A percentile compares a stretch with the other conserved stretches of the same genome.
Conservation (phyloP, 2,113 vertebrate species). For the Octodon degus region DNA sequence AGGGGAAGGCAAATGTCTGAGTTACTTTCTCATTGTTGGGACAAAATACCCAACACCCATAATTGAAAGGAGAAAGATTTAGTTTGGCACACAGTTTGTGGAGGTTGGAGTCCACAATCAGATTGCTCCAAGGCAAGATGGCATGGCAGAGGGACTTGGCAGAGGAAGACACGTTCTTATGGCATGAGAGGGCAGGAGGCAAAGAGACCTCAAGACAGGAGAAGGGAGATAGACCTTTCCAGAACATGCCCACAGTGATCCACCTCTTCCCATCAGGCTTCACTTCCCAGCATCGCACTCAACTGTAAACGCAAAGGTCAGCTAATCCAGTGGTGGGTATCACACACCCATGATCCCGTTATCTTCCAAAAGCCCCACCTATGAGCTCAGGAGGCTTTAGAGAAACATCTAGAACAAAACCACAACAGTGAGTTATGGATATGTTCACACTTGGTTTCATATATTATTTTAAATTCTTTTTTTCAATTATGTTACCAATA, state of each 20-base stretch:
- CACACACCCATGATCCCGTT: not conserved
- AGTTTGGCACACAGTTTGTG: not conserved
- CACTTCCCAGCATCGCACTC: not conserved
- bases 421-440: not conserved
- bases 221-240: not conserved
- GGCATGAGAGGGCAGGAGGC: not conserved
- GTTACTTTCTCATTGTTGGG: not conserved
- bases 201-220: not conserved
- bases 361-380: not conserved
- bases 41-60: not conserved
- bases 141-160: not conserved
- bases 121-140: not conserved
- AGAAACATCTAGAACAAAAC: not conserved
- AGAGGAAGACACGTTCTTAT: not conserved
- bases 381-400: not conserved
- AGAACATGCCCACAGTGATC: not conserved
- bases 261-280: not conserved
- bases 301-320: not conserved
- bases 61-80: not conserved
- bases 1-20: not conserved
- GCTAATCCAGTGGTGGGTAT: not conserved
- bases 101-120: not conserved
- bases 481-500: not conserved
- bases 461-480: conserved; percentile 26
- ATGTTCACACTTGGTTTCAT: not conserved